Percentiles rank a stretch among this genome's conserved stretches.
Evolutionary conservation across 1,140 invertebrate genomes (phyloP).

Genomic region (Odontomachus brunneus): DNA sequence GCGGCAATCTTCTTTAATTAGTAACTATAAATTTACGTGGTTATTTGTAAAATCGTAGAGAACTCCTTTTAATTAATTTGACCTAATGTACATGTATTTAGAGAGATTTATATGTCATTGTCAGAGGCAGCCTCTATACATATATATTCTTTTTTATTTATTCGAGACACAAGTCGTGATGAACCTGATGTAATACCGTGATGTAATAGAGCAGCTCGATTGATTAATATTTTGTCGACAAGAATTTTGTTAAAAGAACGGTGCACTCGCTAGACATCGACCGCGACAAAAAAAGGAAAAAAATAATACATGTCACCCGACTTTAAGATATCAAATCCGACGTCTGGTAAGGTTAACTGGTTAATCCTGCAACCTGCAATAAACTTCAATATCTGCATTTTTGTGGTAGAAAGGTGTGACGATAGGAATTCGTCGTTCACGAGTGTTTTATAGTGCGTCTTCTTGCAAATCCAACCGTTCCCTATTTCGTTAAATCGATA

Average conservation of each 20-base stretch:
- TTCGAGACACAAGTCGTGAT: no score
- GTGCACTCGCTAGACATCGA: not conserved
- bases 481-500: conserved; percentile 20
- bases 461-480: conserved; percentile 7
- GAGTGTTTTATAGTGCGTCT: conserved; percentile 24
- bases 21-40: no score
- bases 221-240: conserved; percentile 13
- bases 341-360: conserved; percentile 29
- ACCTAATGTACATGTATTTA: no score
- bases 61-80: no score
- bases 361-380: conserved; percentile 5
- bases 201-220: conserved; percentile 12
- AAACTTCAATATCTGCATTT: conserved; percentile 23
- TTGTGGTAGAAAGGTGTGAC: conserved; percentile 35
- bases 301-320: not conserved
- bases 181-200: no score
- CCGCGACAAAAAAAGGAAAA: not conserved
- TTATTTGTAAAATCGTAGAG: no score
- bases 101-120: no score
- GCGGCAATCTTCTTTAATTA: no score
- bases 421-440: conserved; percentile 18
- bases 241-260: conserved; percentile 9
- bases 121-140: no score
- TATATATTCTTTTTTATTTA: no score
- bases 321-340: no score